Conservation (phyloP, 1,140 invertebrate genomes). For the Papilio xuthus region DNA sequence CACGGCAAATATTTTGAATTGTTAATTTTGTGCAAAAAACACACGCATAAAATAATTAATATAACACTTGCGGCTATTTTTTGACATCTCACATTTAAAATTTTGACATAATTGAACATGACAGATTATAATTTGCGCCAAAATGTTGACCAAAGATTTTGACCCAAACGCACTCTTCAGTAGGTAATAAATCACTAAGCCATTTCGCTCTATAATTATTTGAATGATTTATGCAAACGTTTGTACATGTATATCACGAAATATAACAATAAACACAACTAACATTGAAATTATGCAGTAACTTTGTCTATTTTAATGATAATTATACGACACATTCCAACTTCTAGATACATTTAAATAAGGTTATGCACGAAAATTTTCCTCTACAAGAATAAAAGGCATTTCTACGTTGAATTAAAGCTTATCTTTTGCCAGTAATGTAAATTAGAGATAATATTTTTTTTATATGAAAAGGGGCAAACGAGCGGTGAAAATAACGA, state of each 20-base stretch:
- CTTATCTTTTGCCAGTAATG: no score
- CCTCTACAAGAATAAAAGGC: neutral
- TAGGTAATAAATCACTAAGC: no score
- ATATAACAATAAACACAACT: neutral
- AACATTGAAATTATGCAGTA: neutral
- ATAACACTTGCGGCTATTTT: neutral
- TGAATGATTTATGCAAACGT: neutral
- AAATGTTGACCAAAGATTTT: neutral
- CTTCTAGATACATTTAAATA: neutral
- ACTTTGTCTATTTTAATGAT: neutral
- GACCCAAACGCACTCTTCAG: no score
- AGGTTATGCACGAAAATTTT: neutral
- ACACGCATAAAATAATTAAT: neutral
- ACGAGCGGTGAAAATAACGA: no score
- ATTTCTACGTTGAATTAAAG: no score
- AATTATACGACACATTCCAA: no score
- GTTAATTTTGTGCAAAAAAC: neutral
- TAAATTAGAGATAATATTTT: no score
- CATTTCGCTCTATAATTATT: neutral
- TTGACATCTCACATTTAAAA: neutral
- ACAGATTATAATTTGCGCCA: neutral
- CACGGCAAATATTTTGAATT: constrained; percentile 33
- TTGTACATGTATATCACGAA: neutral
- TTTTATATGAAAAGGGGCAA: no score
- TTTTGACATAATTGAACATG: neutral